Evolutionary conservation across 2,797 vertebrate genomes (phyloP).

Genomic region (Propithecus perrieri): DNA sequence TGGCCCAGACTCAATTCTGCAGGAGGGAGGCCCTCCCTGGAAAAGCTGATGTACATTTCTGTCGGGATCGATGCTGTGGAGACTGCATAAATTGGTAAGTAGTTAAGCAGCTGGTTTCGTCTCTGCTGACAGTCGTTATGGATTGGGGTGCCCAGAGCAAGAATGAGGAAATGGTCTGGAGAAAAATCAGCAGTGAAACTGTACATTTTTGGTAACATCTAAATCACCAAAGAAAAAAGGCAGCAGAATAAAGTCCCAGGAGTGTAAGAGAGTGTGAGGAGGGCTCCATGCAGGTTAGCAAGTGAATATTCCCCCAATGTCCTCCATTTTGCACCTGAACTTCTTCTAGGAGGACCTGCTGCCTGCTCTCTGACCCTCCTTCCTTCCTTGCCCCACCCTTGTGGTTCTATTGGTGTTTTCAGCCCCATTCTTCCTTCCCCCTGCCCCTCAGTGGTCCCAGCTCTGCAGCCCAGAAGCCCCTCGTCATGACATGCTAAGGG

Average conservation of each 20-base stretch:
- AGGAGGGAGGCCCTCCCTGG: background rate
- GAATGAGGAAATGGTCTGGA: background rate
- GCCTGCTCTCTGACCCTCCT: background rate
- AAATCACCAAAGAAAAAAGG: background rate
- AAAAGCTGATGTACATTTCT: background rate
- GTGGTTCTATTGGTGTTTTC: background rate
- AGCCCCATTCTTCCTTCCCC: rapidly evolving
- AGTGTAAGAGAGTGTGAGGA: background rate
- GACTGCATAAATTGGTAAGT: constrained; percentile 43
- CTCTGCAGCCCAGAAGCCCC: background rate
- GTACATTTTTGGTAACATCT: background rate
- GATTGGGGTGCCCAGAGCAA: background rate
- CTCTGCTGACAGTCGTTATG: constrained; percentile 44
- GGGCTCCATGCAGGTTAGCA: background rate
- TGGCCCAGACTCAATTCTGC: background rate
- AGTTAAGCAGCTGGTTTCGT: background rate
- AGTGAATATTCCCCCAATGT: background rate
- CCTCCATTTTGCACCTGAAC: background rate
- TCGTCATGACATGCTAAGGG: background rate
- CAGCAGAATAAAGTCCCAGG: background rate
- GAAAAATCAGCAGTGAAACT: background rate
- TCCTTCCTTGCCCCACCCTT: rapidly evolving
- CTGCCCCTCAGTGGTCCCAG: rapidly evolving
- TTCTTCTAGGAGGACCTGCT: rapidly evolving
- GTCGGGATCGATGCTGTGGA: background rate